Evolutionary conservation across 2,888 invertebrate species (phyloP).

Genomic region (Plusia festucae): DNA sequence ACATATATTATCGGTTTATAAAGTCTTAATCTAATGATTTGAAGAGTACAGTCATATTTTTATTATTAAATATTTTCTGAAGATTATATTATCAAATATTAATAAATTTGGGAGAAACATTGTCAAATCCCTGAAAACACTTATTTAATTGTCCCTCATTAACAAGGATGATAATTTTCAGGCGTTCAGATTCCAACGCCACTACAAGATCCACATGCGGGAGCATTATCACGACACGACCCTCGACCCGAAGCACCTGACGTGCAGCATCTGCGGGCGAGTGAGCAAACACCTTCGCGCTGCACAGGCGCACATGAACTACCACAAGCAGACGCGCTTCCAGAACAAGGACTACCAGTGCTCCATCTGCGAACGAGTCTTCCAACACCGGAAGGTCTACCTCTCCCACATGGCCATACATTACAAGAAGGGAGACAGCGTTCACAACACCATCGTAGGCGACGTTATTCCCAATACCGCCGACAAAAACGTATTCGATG

Average conservation of each 20-base stretch:
- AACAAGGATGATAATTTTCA: constrained; percentile 69
- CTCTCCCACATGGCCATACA: constrained; percentile 86
- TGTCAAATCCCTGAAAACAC: too few relatives aligned
- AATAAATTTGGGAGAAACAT: too few relatives aligned
- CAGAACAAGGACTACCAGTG: constrained; percentile 85
- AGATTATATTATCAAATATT: too few relatives aligned
- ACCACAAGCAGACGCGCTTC: constrained; percentile 86
- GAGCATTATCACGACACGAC: constrained; percentile 80
- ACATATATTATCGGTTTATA: too few relatives aligned
- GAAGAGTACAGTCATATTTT: too few relatives aligned
- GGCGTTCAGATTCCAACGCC: constrained; percentile 82
- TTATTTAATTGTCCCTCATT: too few relatives aligned
- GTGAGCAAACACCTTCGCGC: constrained; percentile 85
- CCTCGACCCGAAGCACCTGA: constrained; percentile 80
- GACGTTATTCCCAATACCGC: constrained; percentile 61
- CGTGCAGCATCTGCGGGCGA: constrained; percentile 82
- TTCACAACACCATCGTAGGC: constrained; percentile 78
- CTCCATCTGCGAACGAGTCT: constrained; percentile 84
- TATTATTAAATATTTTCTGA: too few relatives aligned
- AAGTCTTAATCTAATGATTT: too few relatives aligned
- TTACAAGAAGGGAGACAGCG: constrained; percentile 82
- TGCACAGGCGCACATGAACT: constrained; percentile 84
- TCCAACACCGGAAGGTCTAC: constrained; percentile 81
- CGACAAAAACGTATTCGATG: constrained; percentile 67
- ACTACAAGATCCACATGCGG: constrained; percentile 85